These are phyloP conservation scores for Zosterops pallidus DNA, from an alignment of 2,113 vertebrate genomes.

Conservation along the genomic window DNA sequence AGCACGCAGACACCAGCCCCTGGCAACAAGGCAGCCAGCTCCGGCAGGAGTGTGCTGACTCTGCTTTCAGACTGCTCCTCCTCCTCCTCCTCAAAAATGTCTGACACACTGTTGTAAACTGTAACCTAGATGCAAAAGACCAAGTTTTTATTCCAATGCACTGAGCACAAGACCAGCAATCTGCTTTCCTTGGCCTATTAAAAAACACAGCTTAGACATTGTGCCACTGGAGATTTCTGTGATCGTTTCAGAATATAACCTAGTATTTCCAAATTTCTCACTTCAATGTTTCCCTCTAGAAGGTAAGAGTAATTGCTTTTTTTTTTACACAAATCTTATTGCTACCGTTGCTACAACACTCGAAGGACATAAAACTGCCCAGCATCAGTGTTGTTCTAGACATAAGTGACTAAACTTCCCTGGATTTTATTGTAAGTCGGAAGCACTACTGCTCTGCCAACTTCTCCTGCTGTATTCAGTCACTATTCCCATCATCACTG, in stretches of 20 bases:
- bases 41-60: not conserved
- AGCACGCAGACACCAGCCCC: not conserved
- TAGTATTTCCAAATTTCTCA: not conserved
- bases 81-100: not conserved
- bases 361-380: not conserved
- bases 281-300: not conserved
- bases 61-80: not conserved
- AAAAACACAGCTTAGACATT: not conserved
- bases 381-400: fast-evolving
- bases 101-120: not conserved
- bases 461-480: not conserved
- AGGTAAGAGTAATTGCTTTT: not conserved
- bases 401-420: not conserved
- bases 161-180: not conserved
- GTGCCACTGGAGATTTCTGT: not conserved
- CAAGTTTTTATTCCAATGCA: not conserved
- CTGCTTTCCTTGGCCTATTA: not conserved
- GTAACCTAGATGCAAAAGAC: not conserved
- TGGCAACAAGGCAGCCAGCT: not conserved
- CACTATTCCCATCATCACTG: not conserved
- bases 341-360: not conserved
- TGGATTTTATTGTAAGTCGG: not conserved
- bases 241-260: not conserved
- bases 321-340: not conserved
- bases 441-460: not conserved